Base-by-base conservation (phyloP, 1,140 invertebrate species). In the Neodiprion pinetum region DNA sequence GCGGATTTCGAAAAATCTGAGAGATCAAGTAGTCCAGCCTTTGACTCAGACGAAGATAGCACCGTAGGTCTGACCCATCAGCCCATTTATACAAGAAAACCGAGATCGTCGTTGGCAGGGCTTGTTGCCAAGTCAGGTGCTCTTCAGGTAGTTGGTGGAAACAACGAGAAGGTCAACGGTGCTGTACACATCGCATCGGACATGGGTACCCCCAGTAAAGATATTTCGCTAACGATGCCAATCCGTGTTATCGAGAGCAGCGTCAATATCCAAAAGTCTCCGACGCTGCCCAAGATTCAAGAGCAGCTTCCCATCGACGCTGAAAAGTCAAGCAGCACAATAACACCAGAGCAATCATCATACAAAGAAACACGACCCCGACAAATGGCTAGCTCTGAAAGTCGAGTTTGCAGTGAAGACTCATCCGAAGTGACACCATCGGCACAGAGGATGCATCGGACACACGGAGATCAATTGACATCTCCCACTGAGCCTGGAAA, bases 31-130 rank as follows among this genome's bases (percentile, higher is more conserved):
- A 98, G 96, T 84, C 97, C 97, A 0, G 96, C 96, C 0, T 98
- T 98, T 86, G 97, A 98, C 77, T 98, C 97, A 0, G 97, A 99
- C 86, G 97, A 98, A 68, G 95, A 96, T 76, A 95, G 94, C 76
- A 90, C 90, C 0, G 84, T 87, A 1, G 86, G 86, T 47, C 86
- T 85, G 28, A 81, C 80, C 61, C 74, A 78, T 67, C 85, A 85
- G 72, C 82, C 80, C n/a, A 80, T 69, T 53, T 86, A 82, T 11
- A 84, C 89, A 71, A 84, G 87, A 12, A 92, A 92, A 80, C 90
- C 90, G 79, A 88, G 90, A 69, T 91, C 91, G 7, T 92, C 92
- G 0, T 85, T 93, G 9, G 92, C 91, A 1, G 92, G 92, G 12
- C 86, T 93, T 70, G 90, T 94, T 0, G 91, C 91, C 70, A 91